phyloP scores from a whole-genome alignment of 2,797 vertebrate genomes.

The Alcedo atthis region DNA sequence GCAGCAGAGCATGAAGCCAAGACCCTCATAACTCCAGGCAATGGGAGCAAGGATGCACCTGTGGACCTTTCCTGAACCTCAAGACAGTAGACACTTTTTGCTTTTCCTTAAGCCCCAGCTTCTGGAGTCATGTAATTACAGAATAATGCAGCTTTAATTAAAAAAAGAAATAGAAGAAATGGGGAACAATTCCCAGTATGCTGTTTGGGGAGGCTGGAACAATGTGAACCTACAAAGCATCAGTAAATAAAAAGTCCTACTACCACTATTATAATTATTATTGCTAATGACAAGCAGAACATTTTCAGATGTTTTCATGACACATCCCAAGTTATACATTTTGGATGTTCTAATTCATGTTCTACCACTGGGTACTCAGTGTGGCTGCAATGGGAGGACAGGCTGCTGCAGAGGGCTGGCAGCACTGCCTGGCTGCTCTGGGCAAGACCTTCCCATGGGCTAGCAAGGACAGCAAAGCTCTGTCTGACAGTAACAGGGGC shows the following conservation, averaged over 20 bases:
- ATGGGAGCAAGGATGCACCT: not conserved
- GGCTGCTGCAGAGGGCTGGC: not conserved
- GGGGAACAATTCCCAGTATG: not conserved
- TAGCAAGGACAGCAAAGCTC: not conserved
- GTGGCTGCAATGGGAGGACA: not conserved
- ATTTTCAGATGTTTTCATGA: not conserved
- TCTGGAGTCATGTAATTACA: not conserved
- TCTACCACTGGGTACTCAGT: fast-evolving
- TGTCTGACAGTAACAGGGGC: not conserved
- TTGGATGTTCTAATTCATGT: no score
- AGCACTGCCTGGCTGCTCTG: not conserved
- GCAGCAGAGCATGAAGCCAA: fast-evolving
- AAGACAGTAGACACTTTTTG: not conserved
- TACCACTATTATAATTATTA: not conserved
- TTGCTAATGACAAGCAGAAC: not conserved
- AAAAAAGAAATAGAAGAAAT: not conserved
- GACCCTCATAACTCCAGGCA: not conserved
- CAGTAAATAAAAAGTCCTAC: not conserved
- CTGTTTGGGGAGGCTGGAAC: not conserved
- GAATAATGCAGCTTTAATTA: not conserved
- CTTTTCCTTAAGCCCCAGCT: not conserved
- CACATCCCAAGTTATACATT: not conserved
- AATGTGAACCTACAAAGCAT: fast-evolving
- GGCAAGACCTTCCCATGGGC: not conserved
- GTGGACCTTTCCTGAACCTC: not conserved